Evolutionary conservation across 1,140 invertebrate genomes (phyloP).

Genomic region (Diorhabda elongata): DNA sequence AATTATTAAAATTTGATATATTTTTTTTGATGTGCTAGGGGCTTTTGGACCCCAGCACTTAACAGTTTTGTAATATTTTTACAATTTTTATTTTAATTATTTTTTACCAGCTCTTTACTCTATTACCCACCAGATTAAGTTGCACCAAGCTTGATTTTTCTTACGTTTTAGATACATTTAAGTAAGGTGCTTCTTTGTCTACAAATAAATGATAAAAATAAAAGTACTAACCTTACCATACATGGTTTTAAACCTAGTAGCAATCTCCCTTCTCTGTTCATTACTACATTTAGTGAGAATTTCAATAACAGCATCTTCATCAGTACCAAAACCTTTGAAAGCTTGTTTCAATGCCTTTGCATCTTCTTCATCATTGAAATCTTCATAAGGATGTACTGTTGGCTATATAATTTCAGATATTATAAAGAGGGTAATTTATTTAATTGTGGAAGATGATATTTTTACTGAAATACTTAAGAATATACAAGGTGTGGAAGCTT

Average conservation of each 20-base stretch:
- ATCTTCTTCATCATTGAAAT: conserved; percentile 68
- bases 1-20: too few species aligned
- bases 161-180: too few species aligned
- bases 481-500: not conserved
- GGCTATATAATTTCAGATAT: conserved; percentile 43
- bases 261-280: conserved; percentile 71
- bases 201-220: not conserved
- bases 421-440: not conserved
- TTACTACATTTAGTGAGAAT: conserved; percentile 71
- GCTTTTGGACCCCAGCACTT: too few species aligned
- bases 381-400: conserved; percentile 57
- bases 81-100: too few species aligned
- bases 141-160: too few species aligned
- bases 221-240: conserved; percentile 68
- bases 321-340: conserved; percentile 83
- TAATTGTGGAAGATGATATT: not conserved
- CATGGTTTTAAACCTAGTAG: conserved; percentile 68
- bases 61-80: too few species aligned
- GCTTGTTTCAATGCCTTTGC: conserved; percentile 77
- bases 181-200: not conserved
- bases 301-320: conserved; percentile 78
- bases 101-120: too few species aligned
- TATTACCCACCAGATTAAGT: too few species aligned
- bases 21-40: too few species aligned
- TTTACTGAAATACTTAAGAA: not conserved